phyloP scores from a whole-genome alignment of 2,113 vertebrate genomes.

The Ageneiosus marmoratus region DNA sequence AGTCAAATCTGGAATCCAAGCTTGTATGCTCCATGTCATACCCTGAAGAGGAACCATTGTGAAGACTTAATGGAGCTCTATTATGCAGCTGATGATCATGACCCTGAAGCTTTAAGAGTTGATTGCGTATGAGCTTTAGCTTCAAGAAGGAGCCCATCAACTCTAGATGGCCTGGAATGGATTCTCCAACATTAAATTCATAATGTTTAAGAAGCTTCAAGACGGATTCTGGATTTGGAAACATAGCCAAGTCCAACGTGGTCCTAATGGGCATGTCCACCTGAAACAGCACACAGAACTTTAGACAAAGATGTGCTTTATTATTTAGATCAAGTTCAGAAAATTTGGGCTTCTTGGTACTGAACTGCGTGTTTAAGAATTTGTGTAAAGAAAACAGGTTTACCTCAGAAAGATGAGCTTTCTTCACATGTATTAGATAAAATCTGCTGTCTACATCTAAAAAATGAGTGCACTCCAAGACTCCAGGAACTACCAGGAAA shows the following conservation, averaged over 20 bases:
- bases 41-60: background rate
- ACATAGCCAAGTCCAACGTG: slow-evolving; percentile 41
- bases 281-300: slow-evolving; percentile 53
- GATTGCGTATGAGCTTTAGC: slow-evolving; percentile 50
- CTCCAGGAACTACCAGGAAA: slow-evolving; percentile 45
- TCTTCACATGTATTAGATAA: slow-evolving; percentile 49
- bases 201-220: slow-evolving; percentile 35
- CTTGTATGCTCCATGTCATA: background rate
- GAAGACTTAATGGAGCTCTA: background rate
- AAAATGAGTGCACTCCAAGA: slow-evolving; percentile 49
- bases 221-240: slow-evolving; percentile 28
- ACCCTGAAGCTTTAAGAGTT: slow-evolving; percentile 45
- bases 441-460: slow-evolving; percentile 39
- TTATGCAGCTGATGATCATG: background rate
- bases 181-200: slow-evolving; percentile 37
- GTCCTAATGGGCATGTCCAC: slow-evolving; percentile 65
- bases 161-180: background rate
- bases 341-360: background rate
- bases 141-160: slow-evolving; percentile 63
- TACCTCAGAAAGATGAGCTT: slow-evolving; percentile 48
- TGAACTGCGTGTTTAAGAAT: background rate
- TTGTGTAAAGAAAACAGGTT: background rate
- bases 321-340: background rate
- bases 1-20: slow-evolving; percentile 13
- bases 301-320: background rate